Percentiles rank a stretch among this genome's conserved stretches.
Evolutionary conservation across 2,113 vertebrate genomes (phyloP).

Genomic region (Microcebus murinus): DNA sequence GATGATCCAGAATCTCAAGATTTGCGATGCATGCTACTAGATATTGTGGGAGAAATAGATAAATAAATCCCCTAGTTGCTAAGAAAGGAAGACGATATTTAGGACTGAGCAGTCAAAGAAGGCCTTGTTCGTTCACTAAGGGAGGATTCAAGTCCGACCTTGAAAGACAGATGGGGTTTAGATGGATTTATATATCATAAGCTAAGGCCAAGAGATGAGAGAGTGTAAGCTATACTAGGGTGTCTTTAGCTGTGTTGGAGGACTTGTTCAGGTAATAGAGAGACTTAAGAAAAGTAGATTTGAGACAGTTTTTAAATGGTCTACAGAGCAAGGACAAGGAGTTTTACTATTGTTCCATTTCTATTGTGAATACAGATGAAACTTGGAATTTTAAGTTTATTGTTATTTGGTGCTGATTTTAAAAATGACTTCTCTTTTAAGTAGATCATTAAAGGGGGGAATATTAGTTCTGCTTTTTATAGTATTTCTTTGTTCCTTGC

Average conservation of each 20-base stretch:
- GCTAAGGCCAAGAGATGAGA: background rate
- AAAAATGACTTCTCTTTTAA: constrained; percentile 35
- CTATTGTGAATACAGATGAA: background rate
- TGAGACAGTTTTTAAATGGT: constrained; percentile 17
- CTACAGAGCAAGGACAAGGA: background rate
- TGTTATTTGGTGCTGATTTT: constrained; percentile 47
- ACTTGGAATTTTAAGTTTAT: constrained; percentile 24
- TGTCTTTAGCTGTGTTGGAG: background rate
- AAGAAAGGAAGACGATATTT: constrained; percentile 38
- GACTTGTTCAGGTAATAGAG: background rate
- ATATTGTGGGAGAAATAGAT: constrained; percentile 30
- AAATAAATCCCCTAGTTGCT: constrained; percentile 6
- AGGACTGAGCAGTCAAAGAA: background rate
- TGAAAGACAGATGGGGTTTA: background rate
- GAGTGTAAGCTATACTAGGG: background rate
- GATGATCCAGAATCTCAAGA: background rate
- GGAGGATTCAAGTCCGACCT: background rate
- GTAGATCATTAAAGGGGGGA: background rate
- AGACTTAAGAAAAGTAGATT: background rate
- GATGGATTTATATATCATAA: background rate
- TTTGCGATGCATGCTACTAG: background rate
- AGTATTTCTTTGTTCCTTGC: constrained; percentile 57
- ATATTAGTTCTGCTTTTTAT: background rate
- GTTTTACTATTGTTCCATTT: background rate
- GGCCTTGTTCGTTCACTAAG: constrained; percentile 41